A percentile compares a stretch with the other conserved stretches of the same genome.
Evolutionary conservation across 2,797 vertebrate genomes (phyloP).

Genomic region (Halcyon smyrnensis): DNA sequence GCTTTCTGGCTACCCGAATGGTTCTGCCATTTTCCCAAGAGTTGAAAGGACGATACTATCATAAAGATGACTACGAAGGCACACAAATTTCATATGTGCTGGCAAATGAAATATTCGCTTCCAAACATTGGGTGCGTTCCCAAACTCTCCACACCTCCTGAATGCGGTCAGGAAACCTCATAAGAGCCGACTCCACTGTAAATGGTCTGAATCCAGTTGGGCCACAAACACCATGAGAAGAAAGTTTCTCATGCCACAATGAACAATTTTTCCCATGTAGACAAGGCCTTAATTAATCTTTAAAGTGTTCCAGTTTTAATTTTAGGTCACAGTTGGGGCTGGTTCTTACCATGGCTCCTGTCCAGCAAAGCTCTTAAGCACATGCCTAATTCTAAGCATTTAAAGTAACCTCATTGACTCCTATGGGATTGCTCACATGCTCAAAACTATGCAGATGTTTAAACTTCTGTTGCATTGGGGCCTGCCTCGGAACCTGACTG

Average conservation of each 20-base stretch:
- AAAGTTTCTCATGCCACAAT: conserved; percentile 62
- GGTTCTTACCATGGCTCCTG: conserved; percentile 50
- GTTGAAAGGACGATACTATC: conserved; percentile 40
- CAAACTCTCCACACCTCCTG: conserved; percentile 25
- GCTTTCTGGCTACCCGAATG: neutral
- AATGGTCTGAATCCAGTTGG: conserved; percentile 61
- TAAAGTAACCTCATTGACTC: conserved; percentile 22
- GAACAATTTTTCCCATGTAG: conserved; percentile 71
- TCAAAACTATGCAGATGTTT: conserved; percentile 42
- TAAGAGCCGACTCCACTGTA: neutral
- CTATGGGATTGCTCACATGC: conserved; percentile 28
- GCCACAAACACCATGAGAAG: conserved; percentile 51
- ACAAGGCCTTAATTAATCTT: conserved; percentile 70
- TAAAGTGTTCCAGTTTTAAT: conserved; percentile 72
- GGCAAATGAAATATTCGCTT: conserved; percentile 32
- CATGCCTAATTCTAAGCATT: conserved; percentile 52
- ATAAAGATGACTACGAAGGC: conserved; percentile 1
- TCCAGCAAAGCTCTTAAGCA: conserved; percentile 64
- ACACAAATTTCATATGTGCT: conserved; percentile 26
- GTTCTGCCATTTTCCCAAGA: conserved; percentile 55
- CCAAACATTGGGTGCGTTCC: conserved; percentile 35
- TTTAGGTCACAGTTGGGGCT: conserved; percentile 66
- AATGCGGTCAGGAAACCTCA: conserved; percentile 14
- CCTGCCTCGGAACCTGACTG: neutral
- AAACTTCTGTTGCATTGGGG: neutral